These are phyloP conservation scores for Glyphotaelius pellucidus DNA, from an alignment of 2,888 invertebrate species.

Conservation along the genomic window DNA sequence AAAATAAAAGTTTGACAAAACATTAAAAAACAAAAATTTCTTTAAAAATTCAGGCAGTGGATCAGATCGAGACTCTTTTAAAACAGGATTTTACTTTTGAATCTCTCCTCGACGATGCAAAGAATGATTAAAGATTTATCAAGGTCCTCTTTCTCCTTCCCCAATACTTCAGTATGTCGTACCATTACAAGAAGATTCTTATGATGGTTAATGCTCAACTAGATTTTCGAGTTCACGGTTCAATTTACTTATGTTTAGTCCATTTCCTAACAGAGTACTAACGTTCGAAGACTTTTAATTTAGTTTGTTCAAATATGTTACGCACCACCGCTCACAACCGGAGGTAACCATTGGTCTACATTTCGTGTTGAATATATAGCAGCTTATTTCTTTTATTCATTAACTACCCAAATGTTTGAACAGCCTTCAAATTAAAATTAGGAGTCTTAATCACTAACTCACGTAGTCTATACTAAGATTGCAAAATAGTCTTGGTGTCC, in stretches of 20 bases:
- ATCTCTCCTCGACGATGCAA: too few species aligned
- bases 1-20: too few species aligned
- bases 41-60: too few species aligned
- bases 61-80: too few species aligned
- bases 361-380: not conserved
- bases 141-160: too few species aligned
- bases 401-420: not conserved
- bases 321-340: not conserved
- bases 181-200: not conserved
- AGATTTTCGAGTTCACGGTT: not conserved
- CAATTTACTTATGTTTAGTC: not conserved
- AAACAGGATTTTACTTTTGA: too few species aligned
- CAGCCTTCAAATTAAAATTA: too few species aligned
- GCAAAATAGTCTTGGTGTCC: not conserved
- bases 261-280: not conserved
- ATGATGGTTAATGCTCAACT: not conserved
- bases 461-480: not conserved
- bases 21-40: too few species aligned
- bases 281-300: not conserved
- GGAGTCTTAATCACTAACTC: not conserved
- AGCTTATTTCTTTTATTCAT: not conserved
- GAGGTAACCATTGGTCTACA: not conserved
- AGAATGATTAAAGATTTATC: too few species aligned
- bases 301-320: not conserved
- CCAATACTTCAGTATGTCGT: too few species aligned